phyloP scores from a whole-genome alignment of 2,797 vertebrate species.

The Naso thynnoides region DNA sequence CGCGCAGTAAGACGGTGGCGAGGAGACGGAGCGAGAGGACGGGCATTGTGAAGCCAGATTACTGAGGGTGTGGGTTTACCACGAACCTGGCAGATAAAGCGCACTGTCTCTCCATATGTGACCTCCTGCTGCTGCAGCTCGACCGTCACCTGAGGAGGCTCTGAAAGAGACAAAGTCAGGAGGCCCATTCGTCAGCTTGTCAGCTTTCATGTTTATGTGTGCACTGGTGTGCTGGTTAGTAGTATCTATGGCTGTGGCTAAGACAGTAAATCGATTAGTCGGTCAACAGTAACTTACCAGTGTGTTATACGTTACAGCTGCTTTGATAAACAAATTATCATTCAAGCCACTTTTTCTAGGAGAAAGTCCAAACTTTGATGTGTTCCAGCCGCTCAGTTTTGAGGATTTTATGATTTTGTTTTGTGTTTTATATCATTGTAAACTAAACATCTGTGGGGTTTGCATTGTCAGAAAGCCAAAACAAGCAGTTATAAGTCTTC shows the following conservation, averaged over 20 bases:
- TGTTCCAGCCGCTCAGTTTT: not conserved
- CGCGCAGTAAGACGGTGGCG: conserved; percentile 87
- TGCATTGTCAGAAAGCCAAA: no score
- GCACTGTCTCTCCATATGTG: conserved; percentile 89
- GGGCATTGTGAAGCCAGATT: conserved; percentile 92
- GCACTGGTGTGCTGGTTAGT: not conserved
- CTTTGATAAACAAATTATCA: not conserved
- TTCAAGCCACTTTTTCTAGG: not conserved
- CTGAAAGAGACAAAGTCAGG: conserved; percentile 74
- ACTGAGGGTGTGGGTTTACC: conserved; percentile 93
- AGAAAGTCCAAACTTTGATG: not conserved
- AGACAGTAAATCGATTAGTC: not conserved
- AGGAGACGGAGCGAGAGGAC: conserved; percentile 85
- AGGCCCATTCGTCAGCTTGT: not conserved
- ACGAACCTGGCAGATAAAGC: conserved; percentile 90
- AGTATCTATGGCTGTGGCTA: not conserved
- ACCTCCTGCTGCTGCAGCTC: conserved; percentile 92
- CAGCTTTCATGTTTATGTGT: not conserved
- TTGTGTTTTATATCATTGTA: not conserved
- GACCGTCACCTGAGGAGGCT: conserved; percentile 94
- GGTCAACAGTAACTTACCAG: not conserved
- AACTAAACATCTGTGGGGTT: not conserved
- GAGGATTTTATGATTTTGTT: not conserved
- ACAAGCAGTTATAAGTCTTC: no score
- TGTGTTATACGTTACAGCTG: not conserved